phyloP scores from a whole-genome alignment of 1,140 invertebrate species.

The Zeugodacus cucurbitae region DNA sequence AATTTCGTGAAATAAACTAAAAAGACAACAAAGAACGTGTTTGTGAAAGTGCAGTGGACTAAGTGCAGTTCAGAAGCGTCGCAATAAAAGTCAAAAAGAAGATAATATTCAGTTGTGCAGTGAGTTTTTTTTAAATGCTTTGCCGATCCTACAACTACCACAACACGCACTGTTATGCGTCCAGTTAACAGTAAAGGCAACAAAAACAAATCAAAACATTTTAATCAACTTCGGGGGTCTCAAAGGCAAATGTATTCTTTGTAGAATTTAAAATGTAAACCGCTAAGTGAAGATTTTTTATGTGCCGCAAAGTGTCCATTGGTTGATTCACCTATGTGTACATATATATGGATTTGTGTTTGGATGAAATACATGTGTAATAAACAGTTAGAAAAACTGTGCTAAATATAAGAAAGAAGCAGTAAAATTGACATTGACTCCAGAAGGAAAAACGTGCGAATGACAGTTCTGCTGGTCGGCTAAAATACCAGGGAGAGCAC shows the following conservation, averaged over 20 bases:
- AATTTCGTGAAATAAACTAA: not conserved
- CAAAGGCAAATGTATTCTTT: too few relatives aligned
- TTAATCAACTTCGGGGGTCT: not conserved
- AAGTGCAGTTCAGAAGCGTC: not conserved
- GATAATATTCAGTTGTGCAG: not conserved
- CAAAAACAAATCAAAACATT: not conserved
- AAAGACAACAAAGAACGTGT: not conserved
- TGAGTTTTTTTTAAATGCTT: not conserved
- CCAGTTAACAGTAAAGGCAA: not conserved
- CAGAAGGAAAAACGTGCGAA: not conserved
- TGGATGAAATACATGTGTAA: not conserved
- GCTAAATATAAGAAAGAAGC: not conserved
- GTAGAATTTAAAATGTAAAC: conserved; percentile 25
- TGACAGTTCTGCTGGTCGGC: not conserved
- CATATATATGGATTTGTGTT: not conserved
- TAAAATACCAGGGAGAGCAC: not conserved
- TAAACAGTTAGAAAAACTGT: not conserved
- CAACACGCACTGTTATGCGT: not conserved
- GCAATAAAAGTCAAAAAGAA: not conserved
- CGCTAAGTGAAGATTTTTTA: not conserved
- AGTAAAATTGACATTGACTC: not conserved
- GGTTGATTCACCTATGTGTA: not conserved
- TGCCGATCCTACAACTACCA: not conserved
- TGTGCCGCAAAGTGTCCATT: not conserved
- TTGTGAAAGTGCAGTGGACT: too few relatives aligned